These are phyloP conservation scores for Rhinolophus sinicus DNA, from an alignment of 2,113 vertebrate species.

Conservation along the genomic window DNA sequence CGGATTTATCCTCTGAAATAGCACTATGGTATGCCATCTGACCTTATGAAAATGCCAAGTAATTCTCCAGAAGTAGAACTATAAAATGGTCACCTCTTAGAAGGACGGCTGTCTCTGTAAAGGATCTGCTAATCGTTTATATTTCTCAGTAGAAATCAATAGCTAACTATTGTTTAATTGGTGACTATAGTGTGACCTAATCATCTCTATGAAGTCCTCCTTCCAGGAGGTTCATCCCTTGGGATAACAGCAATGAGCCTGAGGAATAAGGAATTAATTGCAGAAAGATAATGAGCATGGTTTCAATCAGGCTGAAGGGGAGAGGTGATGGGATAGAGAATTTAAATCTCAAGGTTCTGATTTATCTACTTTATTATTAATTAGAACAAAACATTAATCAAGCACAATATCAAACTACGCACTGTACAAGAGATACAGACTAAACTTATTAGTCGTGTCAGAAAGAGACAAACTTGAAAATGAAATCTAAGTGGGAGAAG, in stretches of 20 bases:
- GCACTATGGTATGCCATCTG: slow-evolving; percentile 45
- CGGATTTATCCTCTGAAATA: slow-evolving; percentile 56
- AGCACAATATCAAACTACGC: slow-evolving; percentile 43
- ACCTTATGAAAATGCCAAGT: slow-evolving; percentile 74
- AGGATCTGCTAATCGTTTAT: slow-evolving; percentile 53
- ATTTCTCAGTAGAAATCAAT: slow-evolving; percentile 67
- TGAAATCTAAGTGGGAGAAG: background rate
- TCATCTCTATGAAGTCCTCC: slow-evolving; percentile 56
- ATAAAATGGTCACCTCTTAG: slow-evolving; percentile 43
- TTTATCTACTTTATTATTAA: slow-evolving; percentile 75
- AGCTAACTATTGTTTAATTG: slow-evolving; percentile 68
- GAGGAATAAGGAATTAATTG: slow-evolving; percentile 75
- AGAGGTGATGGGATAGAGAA: slow-evolving; percentile 45
- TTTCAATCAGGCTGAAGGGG: slow-evolving; percentile 48
- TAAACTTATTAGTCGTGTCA: slow-evolving; percentile 11
- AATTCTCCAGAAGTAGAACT: slow-evolving; percentile 67
- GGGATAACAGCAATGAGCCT: slow-evolving; percentile 50
- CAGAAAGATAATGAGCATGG: slow-evolving; percentile 67
- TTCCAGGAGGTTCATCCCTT: slow-evolving; percentile 45
- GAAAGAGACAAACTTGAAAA: slow-evolving; percentile 18
- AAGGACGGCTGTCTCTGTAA: slow-evolving; percentile 38
- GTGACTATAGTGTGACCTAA: slow-evolving; percentile 59
- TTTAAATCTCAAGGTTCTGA: slow-evolving; percentile 62
- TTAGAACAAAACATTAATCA: slow-evolving; percentile 73
- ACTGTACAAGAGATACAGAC: slow-evolving; percentile 46